Evolutionary conservation across 2,888 invertebrate species (phyloP).

Genomic region (Pasiphila rectangulata): DNA sequence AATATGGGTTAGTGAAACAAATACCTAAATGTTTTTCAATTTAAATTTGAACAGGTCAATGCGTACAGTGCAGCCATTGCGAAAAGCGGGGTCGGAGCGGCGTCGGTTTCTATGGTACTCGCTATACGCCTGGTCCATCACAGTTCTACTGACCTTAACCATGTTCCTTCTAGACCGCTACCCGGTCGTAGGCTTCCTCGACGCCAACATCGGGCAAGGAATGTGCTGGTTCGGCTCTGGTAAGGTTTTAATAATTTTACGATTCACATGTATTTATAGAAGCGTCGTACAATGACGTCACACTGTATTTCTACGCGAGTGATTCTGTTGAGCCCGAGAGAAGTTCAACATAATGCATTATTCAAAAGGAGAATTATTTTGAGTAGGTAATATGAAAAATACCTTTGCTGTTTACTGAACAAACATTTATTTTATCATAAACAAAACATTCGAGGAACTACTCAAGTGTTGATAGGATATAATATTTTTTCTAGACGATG

Average conservation of each 20-base stretch:
- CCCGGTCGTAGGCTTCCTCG: conserved; percentile 58
- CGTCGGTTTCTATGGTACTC: conserved; percentile 84
- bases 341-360: conserved; percentile 6
- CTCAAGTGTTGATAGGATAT: no score
- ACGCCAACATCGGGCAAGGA: conserved; percentile 82
- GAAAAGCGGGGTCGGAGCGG: conserved; percentile 67
- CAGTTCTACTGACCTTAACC: conserved; percentile 77
- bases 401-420: conserved; percentile 11
- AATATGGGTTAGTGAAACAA: no score
- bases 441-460: conserved; percentile 17
- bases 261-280: not conserved
- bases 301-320: not conserved
- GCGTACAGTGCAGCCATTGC: conserved; percentile 68
- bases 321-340: no score
- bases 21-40: no score
- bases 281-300: conserved; percentile 4
- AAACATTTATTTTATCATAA: conserved; percentile 15
- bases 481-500: no score
- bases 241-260: conserved; percentile 48
- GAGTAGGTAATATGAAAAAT: conserved; percentile 12
- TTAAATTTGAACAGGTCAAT: conserved; percentile 57
- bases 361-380: conserved; percentile 3
- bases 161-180: conserved; percentile 80
- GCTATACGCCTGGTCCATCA: conserved; percentile 86
- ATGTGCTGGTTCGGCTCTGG: conserved; percentile 85